A percentile compares a stretch with the other conserved stretches of the same genome.
Conservation (phyloP, 1,140 invertebrate genomes). For the Orchestia grillus region DNA sequence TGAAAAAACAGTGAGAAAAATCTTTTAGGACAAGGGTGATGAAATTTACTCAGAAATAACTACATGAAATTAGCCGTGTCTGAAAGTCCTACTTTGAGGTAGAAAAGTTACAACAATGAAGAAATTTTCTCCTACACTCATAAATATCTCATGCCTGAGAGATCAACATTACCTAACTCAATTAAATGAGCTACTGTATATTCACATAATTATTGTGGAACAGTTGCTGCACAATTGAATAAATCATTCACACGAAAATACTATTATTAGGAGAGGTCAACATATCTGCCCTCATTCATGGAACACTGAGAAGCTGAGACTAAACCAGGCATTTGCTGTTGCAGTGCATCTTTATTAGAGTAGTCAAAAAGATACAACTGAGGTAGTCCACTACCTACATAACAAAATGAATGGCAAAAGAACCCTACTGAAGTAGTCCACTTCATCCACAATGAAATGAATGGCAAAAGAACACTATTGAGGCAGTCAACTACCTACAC, state of each 20-base stretch:
- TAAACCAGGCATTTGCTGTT: no score
- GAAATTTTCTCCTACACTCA: not conserved
- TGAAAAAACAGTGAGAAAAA: not conserved
- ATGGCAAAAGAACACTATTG: no score
- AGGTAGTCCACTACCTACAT: no score
- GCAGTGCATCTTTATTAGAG: no score
- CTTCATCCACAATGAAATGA: no score
- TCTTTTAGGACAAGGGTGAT: not conserved
- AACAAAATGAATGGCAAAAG: no score
- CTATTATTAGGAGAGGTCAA: not conserved
- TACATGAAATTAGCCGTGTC: not conserved
- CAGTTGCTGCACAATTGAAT: not conserved
- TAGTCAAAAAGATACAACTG: no score
- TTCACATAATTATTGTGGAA: not conserved
- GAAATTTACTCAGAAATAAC: not conserved
- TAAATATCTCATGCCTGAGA: not conserved
- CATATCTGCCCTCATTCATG: not conserved
- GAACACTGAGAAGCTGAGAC: no score
- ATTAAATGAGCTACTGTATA: not conserved
- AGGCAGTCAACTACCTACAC: no score
- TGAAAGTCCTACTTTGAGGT: not conserved
- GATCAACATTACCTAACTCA: not conserved
- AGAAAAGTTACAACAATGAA: not conserved
- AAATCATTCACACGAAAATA: not conserved
- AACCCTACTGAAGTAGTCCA: no score